These are phyloP conservation scores for Procavia capensis DNA, from an alignment of 2,113 vertebrate species.

Conservation along the genomic window DNA sequence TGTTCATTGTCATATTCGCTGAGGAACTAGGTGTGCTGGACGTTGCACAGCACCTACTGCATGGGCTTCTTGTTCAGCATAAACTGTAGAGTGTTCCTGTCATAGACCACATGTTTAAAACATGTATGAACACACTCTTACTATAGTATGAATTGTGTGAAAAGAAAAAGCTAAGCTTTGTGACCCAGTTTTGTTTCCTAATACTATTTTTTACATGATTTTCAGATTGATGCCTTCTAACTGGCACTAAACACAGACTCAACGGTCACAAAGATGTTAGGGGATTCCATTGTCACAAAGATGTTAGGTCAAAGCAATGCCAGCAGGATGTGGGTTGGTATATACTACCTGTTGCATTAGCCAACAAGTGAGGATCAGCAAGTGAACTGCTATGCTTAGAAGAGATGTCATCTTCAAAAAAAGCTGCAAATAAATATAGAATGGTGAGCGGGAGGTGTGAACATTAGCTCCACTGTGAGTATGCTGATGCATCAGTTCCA, in stretches of 20 bases:
- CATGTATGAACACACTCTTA: neutral
- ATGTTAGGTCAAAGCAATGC: neutral
- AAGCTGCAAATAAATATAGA: neutral
- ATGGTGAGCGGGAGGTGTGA: neutral
- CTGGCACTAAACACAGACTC: neutral
- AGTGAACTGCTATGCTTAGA: neutral
- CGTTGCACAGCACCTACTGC: neutral
- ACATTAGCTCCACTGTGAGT: neutral
- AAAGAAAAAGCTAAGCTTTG: neutral
- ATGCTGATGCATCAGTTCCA: neutral
- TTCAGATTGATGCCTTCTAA: neutral
- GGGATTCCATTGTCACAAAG: neutral
- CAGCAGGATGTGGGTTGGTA: neutral
- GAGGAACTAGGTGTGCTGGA: neutral
- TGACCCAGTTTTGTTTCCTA: neutral
- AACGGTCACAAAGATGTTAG: no score
- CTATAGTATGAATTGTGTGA: neutral
- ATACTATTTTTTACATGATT: neutral
- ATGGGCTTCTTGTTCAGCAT: neutral
- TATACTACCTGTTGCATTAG: slow-evolving; percentile 19
- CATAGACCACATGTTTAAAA: neutral
- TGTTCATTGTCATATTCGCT: neutral
- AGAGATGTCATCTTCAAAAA: slow-evolving; percentile 23
- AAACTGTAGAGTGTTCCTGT: neutral
- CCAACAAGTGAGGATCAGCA: slow-evolving; percentile 4